Conservation (phyloP, 2,797 vertebrate genomes). For the Macropodus opercularis region DNA sequence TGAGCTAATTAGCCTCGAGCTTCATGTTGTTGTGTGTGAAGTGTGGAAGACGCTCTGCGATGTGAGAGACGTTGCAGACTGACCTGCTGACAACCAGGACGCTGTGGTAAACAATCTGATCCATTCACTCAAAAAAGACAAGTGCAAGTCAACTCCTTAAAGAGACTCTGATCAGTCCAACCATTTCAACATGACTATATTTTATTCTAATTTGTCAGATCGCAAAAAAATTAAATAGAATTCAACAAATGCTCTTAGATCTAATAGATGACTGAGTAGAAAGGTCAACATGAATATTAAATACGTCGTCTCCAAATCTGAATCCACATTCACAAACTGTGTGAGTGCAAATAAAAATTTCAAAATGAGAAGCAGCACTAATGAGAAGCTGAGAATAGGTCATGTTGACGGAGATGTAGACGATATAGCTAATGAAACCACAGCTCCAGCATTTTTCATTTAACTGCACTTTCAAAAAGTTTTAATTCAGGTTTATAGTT, state of each 20-base stretch:
- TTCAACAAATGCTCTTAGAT: neutral
- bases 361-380: constrained; percentile 5
- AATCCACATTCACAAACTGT: neutral
- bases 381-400: constrained; percentile 28
- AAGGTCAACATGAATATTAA: neutral
- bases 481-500: constrained; percentile 29
- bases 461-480: constrained; percentile 11
- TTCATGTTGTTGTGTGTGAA: constrained; percentile 52
- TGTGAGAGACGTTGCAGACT: neutral
- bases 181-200: neutral
- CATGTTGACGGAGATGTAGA: constrained; percentile 1
- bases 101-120: too few species aligned
- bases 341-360: constrained; percentile 7
- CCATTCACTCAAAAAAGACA: too few species aligned
- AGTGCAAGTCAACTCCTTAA: neutral
- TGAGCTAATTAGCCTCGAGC: constrained; percentile 77
- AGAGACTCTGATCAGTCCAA: neutral
- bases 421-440: constrained; percentile 1
- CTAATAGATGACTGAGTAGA: too few species aligned
- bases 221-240: neutral
- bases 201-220: neutral
- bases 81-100: neutral
- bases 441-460: constrained; percentile 24
- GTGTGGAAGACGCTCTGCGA: constrained; percentile 26
- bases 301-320: neutral